These are phyloP conservation scores for Gallirallus australis DNA, from an alignment of 2,797 vertebrate genomes.

Conservation along the genomic window DNA sequence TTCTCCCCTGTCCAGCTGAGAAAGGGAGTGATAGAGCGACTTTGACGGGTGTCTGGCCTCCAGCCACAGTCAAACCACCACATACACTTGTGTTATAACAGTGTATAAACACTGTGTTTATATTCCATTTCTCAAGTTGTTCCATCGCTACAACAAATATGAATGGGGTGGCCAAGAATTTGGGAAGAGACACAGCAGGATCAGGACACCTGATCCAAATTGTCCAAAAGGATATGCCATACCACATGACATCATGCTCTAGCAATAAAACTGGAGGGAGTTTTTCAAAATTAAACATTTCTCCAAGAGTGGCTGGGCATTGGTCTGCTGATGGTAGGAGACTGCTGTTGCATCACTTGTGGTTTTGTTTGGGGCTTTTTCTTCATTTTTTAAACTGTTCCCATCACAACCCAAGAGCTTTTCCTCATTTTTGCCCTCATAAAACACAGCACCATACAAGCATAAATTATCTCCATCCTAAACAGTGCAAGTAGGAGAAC, in stretches of 20 bases:
- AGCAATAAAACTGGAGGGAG: background rate
- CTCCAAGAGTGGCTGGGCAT: background rate
- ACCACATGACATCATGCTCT: background rate
- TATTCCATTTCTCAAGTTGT: background rate
- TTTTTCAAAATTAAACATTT: background rate
- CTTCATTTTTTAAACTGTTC: too few relatives aligned
- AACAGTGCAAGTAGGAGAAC: background rate
- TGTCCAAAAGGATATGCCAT: background rate
- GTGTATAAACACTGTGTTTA: background rate
- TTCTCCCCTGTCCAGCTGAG: too few relatives aligned
- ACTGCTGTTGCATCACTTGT: too few relatives aligned
- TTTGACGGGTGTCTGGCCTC: too few relatives aligned
- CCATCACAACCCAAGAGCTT: too few relatives aligned
- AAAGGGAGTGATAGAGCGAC: too few relatives aligned
- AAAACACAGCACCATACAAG: too few relatives aligned
- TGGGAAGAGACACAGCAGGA: background rate
- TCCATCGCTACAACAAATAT: background rate
- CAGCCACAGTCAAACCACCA: too few relatives aligned
- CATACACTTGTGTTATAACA: background rate
- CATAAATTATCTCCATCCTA: too few relatives aligned
- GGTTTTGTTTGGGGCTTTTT: too few relatives aligned
- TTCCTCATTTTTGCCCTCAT: too few relatives aligned
- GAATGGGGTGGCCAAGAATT: background rate
- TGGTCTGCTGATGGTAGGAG: too few relatives aligned
- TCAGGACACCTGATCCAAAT: background rate